Conservation (phyloP, 2,113 vertebrate species). For the Syrmaticus mikado region DNA sequence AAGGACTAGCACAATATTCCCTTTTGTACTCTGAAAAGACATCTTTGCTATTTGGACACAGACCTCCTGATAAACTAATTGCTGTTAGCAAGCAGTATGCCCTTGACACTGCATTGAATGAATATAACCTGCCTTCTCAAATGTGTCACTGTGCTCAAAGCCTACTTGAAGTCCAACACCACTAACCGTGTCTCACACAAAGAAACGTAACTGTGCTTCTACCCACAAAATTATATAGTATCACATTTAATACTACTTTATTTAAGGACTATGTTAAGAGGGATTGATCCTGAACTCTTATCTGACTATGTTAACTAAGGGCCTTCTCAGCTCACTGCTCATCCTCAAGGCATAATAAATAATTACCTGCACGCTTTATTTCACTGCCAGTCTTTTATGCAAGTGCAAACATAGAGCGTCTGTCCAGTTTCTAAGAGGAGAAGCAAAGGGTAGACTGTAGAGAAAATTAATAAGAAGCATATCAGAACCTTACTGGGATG, state of each 20-base stretch:
- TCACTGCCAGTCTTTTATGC: not conserved
- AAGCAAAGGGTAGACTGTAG: not conserved
- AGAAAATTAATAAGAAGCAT: conserved; percentile 51
- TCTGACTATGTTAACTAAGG: not conserved
- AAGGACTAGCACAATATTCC: conserved; percentile 49
- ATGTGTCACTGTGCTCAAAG: not conserved
- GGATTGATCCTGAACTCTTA: not conserved
- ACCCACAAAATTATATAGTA: not conserved
- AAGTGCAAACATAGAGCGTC: not conserved
- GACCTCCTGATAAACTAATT: conserved; percentile 52
- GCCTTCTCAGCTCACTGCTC: not conserved
- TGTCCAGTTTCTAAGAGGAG: conserved; percentile 11
- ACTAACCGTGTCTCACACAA: not conserved
- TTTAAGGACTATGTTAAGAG: not conserved
- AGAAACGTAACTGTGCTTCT: not conserved
- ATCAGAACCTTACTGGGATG: conserved; percentile 51
- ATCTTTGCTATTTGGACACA: not conserved
- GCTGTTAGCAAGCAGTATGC: conserved; percentile 38
- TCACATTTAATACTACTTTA: not conserved
- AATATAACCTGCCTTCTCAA: conserved; percentile 63
- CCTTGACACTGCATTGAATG: conserved; percentile 57
- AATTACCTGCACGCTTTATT: conserved; percentile 49
- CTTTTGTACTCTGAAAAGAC: conserved; percentile 50
- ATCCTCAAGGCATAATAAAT: not conserved
- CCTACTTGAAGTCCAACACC: not conserved